phyloP scores from a whole-genome alignment of 2,113 vertebrate genomes.

The Muscicapa adusta region DNA sequence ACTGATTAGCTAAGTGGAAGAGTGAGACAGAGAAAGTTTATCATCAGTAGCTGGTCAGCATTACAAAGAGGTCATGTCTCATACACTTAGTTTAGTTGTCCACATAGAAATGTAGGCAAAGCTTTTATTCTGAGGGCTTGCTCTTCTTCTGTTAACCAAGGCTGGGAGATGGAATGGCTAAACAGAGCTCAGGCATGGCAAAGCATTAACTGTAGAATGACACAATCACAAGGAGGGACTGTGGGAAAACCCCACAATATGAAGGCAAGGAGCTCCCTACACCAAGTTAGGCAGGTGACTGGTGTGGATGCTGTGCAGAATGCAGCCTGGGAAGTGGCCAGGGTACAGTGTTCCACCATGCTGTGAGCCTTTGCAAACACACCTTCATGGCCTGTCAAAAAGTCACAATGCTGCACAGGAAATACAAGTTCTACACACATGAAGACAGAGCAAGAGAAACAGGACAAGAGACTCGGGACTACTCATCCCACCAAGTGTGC shows the following conservation, averaged over 20 bases:
- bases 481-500: not conserved
- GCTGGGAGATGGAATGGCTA: not conserved
- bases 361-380: not conserved
- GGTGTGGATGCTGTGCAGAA: not conserved
- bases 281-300: not conserved
- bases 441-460: not conserved
- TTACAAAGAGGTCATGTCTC: not conserved
- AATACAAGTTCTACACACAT: not conserved
- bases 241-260: not conserved
- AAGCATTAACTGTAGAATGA: not conserved
- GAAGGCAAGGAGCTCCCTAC: not conserved
- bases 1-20: not conserved
- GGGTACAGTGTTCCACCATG: fast-evolving
- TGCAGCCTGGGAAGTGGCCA: not conserved
- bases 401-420: not conserved
- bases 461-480: not conserved
- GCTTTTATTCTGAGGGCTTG: not conserved
- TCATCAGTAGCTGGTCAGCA: not conserved
- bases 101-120: not conserved
- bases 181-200: not conserved
- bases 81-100: not conserved
- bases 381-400: not conserved
- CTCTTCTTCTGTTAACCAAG: not conserved
- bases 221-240: not conserved
- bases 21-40: not conserved